Evolutionary conservation across 2,888 invertebrate species (phyloP), one percentile per base, ranked within the genome.

Genomic region (Drosophila aldrichi): DNA sequence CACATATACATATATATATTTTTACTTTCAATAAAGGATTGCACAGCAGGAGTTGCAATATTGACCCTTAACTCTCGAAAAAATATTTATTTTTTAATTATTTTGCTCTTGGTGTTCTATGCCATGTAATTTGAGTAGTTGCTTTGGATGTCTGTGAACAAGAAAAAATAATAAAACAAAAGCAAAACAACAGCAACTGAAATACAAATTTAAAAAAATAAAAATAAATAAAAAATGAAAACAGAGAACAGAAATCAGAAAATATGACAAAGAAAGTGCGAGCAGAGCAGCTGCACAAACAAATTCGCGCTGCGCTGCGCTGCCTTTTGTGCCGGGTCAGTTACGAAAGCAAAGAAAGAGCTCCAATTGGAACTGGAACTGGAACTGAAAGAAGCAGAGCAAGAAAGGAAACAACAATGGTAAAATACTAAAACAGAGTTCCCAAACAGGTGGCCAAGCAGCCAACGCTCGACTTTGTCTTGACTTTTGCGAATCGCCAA

Each of bases 231-330:
- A 22, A 2, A 32, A 10, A 29, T 8, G 29, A 32, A 10, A 36
- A 9, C 34, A 48, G 12, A 43, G 36, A 32, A 38, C 10, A 40
- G 38, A 38, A 58, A 70, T 46, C 48, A 63, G 46, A 66, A 63
- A 67, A 68, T 68, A 66, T 61, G 58, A 51, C 72, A 75, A 68
- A 60, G 64, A 79, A 70, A 79, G 64, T 60, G 59, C 36, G 34
- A 58, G 20, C 41, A 74, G 70, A 80, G 63, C 81, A 78, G 80
- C 68, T 82, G 82, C 76, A 69, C 68, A 73, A 76, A 79, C 75
- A 68, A 29, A 49, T 60, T 44, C 5, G 25, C 55, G 32, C 55
- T 9, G 25, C 55, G 32, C 56, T 14, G 62, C 20, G 57, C 10
- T 48, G 60, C 48, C 58, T 46, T 38, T 38, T 32, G 61, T 44